These are phyloP conservation scores for Ommatoiulus sabulosus DNA, from an alignment of 2,888 invertebrate genomes.

Conservation along the genomic window DNA sequence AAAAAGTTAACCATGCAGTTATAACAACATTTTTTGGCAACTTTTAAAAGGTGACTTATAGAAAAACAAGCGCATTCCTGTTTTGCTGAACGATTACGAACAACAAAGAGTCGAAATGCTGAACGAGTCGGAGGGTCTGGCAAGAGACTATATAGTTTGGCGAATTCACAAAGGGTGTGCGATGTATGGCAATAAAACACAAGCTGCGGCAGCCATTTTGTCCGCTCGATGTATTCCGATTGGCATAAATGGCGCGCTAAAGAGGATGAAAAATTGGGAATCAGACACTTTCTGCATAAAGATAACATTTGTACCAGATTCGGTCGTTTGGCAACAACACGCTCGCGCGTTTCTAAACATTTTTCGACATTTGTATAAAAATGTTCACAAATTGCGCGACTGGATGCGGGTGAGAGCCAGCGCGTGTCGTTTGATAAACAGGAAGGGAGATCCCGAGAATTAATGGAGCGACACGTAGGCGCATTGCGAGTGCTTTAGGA, in stretches of 20 bases:
- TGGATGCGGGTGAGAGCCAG: neutral
- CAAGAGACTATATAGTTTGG: neutral
- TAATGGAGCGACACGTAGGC: conserved; percentile 27
- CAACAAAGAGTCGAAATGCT: neutral
- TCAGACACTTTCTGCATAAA: conserved; percentile 2
- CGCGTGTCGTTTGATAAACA: conserved; percentile 17
- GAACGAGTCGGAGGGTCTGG: neutral
- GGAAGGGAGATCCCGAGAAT: conserved; percentile 11
- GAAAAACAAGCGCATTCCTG: neutral
- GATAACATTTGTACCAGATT: neutral
- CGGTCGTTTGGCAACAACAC: conserved; percentile 27
- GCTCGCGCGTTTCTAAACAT: neutral
- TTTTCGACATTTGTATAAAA: conserved; percentile 26
- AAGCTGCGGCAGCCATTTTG: neutral
- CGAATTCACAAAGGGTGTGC: neutral
- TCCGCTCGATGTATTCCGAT: neutral
- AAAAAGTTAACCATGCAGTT: too few relatives aligned
- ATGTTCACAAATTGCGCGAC: neutral
- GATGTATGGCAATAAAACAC: neutral
- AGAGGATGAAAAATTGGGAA: neutral
- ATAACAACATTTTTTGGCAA: too few relatives aligned
- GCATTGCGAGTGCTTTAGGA: neutral
- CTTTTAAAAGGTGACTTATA: too few relatives aligned
- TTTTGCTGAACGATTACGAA: neutral
- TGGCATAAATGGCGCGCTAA: conserved; percentile 14